Evolutionary conservation across 2,888 invertebrate genomes (phyloP).

Genomic region (Stenodema calcarata): DNA sequence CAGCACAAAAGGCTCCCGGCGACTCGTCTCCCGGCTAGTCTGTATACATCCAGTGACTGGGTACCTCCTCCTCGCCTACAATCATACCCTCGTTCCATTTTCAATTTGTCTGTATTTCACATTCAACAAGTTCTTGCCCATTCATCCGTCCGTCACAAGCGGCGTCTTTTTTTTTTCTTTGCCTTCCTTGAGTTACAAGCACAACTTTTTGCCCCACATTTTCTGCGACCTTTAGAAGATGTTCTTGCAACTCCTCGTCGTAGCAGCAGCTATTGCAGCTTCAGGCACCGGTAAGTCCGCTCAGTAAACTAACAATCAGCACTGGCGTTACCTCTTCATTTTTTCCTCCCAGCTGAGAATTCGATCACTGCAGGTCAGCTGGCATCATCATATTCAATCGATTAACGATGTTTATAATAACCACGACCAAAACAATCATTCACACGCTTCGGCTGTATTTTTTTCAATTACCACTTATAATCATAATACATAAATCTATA

Average conservation of each 20-base stretch:
- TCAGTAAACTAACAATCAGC: background rate
- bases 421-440: too few relatives aligned
- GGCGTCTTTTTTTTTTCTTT: background rate
- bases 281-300: conserved; percentile 18
- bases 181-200: background rate
- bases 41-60: conserved; percentile 1
- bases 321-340: background rate
- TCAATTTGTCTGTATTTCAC: background rate
- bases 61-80: background rate
- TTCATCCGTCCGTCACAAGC: background rate
- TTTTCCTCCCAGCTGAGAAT: background rate
- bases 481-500: too few relatives aligned
- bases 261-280: background rate
- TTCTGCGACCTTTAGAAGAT: background rate
- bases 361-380: background rate
- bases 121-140: background rate
- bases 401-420: too few relatives aligned
- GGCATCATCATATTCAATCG: background rate
- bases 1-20: conserved; percentile 16
- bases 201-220: background rate
- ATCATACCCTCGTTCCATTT: background rate
- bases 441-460: too few relatives aligned
- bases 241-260: background rate
- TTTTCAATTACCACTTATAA: too few relatives aligned
- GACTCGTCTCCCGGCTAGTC: conserved; percentile 7